These are phyloP conservation scores for Lipophrys pholis DNA, from an alignment of 2,113 vertebrate species.

Conservation along the genomic window DNA sequence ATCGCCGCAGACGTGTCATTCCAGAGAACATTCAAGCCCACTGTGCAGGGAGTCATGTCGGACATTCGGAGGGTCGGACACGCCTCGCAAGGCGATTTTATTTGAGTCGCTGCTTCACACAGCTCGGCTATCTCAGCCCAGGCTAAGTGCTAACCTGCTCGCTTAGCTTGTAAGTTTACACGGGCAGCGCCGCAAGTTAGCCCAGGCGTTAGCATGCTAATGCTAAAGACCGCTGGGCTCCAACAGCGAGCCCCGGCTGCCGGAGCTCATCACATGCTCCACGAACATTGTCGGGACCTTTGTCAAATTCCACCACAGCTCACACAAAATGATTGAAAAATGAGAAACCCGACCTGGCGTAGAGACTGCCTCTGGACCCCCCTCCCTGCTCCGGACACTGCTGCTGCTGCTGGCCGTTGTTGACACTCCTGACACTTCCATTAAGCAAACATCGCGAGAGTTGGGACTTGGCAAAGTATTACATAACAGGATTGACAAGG, in stretches of 20 bases:
- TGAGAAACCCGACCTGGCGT: constrained; percentile 73
- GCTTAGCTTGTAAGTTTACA: constrained; percentile 47
- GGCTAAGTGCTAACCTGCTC: constrained; percentile 55
- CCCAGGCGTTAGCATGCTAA: constrained; percentile 62
- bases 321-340: neutral
- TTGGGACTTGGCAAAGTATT: constrained; percentile 31
- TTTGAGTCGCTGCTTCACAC: constrained; percentile 2
- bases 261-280: neutral
- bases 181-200: constrained; percentile 50
- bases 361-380: constrained; percentile 55
- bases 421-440: constrained; percentile 75
- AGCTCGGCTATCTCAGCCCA: constrained; percentile 23
- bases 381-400: constrained; percentile 71
- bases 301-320: neutral
- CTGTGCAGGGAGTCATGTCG: neutral
- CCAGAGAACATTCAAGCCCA: neutral
- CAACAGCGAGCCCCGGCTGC: neutral
- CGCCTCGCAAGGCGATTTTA: neutral
- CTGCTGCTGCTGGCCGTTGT: constrained; percentile 67
- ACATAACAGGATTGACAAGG: constrained; percentile 50
- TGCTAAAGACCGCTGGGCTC: constrained; percentile 41
- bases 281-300: rapidly evolving
- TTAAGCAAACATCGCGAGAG: constrained; percentile 76
- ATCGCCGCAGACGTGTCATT: constrained; percentile 41
- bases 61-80: neutral